Conservation (phyloP, 2,797 vertebrate species). For the Knipowitschia caucasica region DNA sequence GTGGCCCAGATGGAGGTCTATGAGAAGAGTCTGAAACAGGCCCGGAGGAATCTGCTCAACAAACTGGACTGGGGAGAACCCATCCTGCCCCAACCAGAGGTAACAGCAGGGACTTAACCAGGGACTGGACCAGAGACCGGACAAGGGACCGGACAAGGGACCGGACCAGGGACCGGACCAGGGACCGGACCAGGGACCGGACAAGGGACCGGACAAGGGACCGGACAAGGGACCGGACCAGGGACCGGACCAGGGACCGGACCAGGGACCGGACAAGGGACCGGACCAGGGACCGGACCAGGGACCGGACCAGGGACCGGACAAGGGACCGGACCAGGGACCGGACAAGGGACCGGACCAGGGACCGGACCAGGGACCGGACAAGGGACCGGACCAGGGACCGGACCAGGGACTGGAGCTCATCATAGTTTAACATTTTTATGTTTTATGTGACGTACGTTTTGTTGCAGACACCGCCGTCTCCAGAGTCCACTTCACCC, state of each 20-base stretch:
- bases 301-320: neutral
- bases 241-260: conserved; percentile 41
- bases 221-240: neutral
- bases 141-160: neutral
- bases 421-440: no score
- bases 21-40: conserved; percentile 87
- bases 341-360: neutral
- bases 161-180: neutral
- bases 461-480: no score
- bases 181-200: neutral
- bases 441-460: no score
- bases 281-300: no score
- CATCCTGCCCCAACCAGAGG: conserved; percentile 69
- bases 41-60: conserved; percentile 83
- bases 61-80: conserved; percentile 87
- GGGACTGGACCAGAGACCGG: neutral
- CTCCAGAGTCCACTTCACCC: neutral
- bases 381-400: neutral
- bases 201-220: neutral
- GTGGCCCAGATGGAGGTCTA: conserved; percentile 92
- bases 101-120: neutral
- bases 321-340: neutral
- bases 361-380: neutral
- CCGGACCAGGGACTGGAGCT: neutral
- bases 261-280: conserved; percentile 27